Percentiles rank a stretch among this genome's conserved stretches.
Conservation (phyloP, 2,888 invertebrate species). For the Cerastoderma edule region DNA sequence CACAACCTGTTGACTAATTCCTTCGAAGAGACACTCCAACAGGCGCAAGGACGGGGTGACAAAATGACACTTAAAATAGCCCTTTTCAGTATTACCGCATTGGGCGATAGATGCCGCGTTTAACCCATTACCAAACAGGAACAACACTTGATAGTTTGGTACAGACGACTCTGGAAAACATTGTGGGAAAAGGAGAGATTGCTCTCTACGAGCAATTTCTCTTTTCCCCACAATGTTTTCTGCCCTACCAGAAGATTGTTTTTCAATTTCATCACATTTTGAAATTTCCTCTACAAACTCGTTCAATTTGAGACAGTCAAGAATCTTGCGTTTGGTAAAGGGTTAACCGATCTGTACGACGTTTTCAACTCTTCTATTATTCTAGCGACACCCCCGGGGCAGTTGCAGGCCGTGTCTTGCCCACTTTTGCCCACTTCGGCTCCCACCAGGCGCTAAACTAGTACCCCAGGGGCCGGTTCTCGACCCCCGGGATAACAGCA, state of each 20-base stretch:
- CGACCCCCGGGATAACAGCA: background rate
- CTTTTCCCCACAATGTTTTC: no score
- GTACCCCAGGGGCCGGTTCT: conserved; percentile 30
- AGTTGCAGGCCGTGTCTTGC: no score
- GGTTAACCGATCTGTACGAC: conserved; percentile 8
- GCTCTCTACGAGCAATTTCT: no score
- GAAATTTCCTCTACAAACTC: no score
- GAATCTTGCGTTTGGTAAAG: no score
- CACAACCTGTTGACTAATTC: conserved; percentile 1
- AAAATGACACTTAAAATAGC: conserved; percentile 25
- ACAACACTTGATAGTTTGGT: no score
- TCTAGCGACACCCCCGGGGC: conserved; percentile 2
- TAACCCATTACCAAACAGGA: no score
- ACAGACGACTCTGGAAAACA: no score
- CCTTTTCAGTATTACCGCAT: conserved; percentile 10
- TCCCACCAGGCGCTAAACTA: conserved; percentile 19
- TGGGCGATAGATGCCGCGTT: background rate
- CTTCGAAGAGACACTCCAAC: background rate
- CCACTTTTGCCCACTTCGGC: conserved; percentile 11
- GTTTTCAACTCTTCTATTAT: conserved; percentile 22
- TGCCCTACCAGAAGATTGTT: no score
- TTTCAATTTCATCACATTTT: no score
- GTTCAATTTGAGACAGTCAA: no score
- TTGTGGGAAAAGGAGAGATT: no score
- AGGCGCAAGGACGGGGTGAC: background rate